phyloP scores from a whole-genome alignment of 37 sponge, comb jelly and placozoan genomes.

The Axinella damicornis region DNA sequence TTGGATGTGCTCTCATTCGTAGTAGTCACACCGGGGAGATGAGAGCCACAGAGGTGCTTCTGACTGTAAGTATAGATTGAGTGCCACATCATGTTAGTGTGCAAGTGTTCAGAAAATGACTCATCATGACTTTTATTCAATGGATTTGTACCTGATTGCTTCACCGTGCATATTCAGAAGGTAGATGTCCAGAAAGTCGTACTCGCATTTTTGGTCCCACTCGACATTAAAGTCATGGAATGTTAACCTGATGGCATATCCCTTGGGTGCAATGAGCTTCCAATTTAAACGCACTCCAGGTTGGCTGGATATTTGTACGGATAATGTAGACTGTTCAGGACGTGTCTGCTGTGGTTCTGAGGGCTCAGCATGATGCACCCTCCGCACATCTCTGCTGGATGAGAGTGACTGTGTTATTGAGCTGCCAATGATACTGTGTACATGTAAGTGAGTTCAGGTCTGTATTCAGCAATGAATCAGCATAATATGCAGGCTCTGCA shows the following conservation, averaged over 20 bases:
- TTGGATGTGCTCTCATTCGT: not conserved
- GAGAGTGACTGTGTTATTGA: not conserved
- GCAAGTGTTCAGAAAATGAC: no score
- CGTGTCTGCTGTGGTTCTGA: not conserved
- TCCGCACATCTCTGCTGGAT: not conserved
- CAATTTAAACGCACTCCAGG: slow-evolving; percentile 41
- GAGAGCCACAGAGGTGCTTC: no score
- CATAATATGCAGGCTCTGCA: no score
- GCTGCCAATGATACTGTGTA: no score
- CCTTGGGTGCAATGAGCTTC: slow-evolving; percentile 33
- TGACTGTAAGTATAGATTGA: not conserved
- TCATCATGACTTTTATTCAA: no score
- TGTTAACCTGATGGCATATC: not conserved
- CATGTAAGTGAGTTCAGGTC: no score
- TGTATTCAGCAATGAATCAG: no score
- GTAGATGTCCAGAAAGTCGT: slow-evolving; percentile 35
- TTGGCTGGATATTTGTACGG: slow-evolving; percentile 36
- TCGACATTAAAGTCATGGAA: slow-evolving; percentile 44
- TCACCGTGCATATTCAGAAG: not conserved
- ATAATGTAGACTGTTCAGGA: slow-evolving; percentile 16
- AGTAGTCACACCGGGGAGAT: no score
- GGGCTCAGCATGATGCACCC: not conserved
- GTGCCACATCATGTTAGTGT: no score
- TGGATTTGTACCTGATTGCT: not conserved
- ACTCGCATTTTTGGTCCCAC: not conserved